A percentile compares a stretch with the other conserved stretches of the same genome.
phyloP scores from a whole-genome alignment of 1,140 invertebrate species.

The Reticulitermes speratus region DNA sequence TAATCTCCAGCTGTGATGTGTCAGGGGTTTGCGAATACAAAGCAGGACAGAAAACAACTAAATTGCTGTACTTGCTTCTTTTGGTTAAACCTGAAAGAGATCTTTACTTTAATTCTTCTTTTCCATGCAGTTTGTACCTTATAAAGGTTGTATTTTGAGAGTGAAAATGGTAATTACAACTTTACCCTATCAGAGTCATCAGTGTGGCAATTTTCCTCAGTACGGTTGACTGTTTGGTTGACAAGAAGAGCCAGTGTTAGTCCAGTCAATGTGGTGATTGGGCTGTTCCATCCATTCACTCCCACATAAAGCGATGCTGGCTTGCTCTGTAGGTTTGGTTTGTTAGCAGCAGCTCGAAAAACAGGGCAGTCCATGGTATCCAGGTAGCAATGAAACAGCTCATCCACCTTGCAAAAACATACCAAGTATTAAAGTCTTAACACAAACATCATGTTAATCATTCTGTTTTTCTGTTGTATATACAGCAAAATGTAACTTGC shows the following conservation, averaged over 20 bases:
- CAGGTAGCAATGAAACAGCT: slow-evolving; percentile 79
- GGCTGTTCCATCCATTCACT: slow-evolving; percentile 45
- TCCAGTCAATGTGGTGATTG: slow-evolving; percentile 54
- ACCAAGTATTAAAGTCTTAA: not conserved
- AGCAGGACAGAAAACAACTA: too few species aligned
- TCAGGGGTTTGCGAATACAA: too few species aligned
- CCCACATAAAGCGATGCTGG: slow-evolving; percentile 58
- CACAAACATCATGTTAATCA: not conserved
- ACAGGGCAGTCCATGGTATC: slow-evolving; percentile 67
- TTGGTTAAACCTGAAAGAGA: too few species aligned
- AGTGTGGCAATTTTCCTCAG: slow-evolving; percentile 40
- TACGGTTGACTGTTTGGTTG: slow-evolving; percentile 45
- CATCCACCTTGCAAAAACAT: slow-evolving; percentile 54
- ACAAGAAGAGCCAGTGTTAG: slow-evolving; percentile 57
- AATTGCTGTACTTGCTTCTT: too few species aligned
- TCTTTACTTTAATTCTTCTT: too few species aligned
- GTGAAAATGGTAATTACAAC: too few species aligned
- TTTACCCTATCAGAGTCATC: slow-evolving; percentile 9
- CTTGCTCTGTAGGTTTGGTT: slow-evolving; percentile 18
- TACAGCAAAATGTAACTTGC: not conserved
- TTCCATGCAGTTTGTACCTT: too few species aligned
- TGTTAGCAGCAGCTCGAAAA: slow-evolving; percentile 52
- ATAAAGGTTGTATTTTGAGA: too few species aligned
- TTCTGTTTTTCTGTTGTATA: not conserved
- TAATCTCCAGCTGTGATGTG: too few species aligned